These are phyloP conservation scores for Zaprionus obscuricornis DNA, from an alignment of 2,888 invertebrate species.

Conservation along the genomic window DNA sequence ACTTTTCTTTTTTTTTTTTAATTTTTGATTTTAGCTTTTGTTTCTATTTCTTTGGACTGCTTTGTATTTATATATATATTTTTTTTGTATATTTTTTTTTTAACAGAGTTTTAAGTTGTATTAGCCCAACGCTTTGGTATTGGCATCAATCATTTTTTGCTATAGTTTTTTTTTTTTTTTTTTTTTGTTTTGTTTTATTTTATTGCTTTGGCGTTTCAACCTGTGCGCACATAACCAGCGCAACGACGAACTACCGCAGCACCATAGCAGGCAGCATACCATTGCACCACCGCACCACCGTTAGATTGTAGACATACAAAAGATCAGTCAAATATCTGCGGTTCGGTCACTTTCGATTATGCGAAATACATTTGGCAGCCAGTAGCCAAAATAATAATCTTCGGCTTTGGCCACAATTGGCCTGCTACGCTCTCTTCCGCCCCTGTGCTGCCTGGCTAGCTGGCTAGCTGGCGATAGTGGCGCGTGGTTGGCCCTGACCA, in stretches of 20 bases:
- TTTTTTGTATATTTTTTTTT: constrained; percentile 12
- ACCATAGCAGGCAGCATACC: no score
- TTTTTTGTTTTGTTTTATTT: constrained; percentile 6
- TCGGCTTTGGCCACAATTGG: constrained; percentile 57
- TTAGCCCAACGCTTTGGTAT: constrained; percentile 62
- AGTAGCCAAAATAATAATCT: constrained; percentile 76
- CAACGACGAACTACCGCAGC: constrained; percentile 7
- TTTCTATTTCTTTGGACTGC: constrained; percentile 44
- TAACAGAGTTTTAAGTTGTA: constrained; percentile 73
- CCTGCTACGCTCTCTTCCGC: constrained; percentile 2
- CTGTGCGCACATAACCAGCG: constrained; percentile 57
- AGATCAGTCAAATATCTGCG: constrained; percentile 69
- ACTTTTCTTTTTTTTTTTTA: constrained; percentile 44
- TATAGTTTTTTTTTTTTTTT: constrained; percentile 20
- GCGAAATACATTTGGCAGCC: constrained; percentile 73
- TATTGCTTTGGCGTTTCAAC: constrained; percentile 51
- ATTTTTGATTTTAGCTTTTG: constrained; percentile 36
- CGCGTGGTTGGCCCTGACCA: constrained; percentile 73
- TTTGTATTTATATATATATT: constrained; percentile 46
- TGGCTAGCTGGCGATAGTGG: no score
- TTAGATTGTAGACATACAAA: constrained; percentile 46
- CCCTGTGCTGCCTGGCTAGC: neutral
- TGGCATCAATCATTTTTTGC: constrained; percentile 74
- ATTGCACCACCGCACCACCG: constrained; percentile 19
- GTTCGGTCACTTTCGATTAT: constrained; percentile 77